Evolutionary conservation across 2,797 vertebrate species (phyloP).

Genomic region (Brachyalestes nurse): DNA sequence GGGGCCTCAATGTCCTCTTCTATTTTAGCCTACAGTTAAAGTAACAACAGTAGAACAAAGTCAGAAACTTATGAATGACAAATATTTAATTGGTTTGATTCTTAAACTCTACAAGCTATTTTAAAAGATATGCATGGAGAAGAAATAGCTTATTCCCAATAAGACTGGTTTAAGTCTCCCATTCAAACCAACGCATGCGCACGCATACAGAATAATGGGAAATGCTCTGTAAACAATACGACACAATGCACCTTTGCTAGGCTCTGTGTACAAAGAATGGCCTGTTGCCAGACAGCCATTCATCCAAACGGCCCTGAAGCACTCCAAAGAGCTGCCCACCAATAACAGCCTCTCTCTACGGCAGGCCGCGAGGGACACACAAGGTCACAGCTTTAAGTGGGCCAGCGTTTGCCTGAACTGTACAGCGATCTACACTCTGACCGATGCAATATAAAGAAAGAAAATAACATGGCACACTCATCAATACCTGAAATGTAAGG

Average conservation of each 20-base stretch:
- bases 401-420: neutral
- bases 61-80: neutral
- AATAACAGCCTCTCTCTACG: constrained; percentile 66
- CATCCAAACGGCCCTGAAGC: constrained; percentile 63
- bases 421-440: neutral
- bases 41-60: neutral
- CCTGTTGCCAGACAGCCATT: constrained; percentile 75
- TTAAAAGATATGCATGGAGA: neutral
- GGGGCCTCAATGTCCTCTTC: constrained; percentile 32
- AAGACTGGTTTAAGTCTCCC: constrained; percentile 15
- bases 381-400: constrained; percentile 55
- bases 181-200: constrained; percentile 41
- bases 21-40: constrained; percentile 5
- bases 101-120: neutral
- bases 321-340: constrained; percentile 57
- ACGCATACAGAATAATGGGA: constrained; percentile 64
- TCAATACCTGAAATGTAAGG: neutral
- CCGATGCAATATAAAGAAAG: neutral
- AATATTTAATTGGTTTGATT: neutral
- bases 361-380: constrained; percentile 63
- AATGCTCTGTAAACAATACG: constrained; percentile 75
- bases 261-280: constrained; percentile 75
- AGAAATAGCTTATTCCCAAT: constrained; percentile 21
- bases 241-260: constrained; percentile 73
- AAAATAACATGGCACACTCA: neutral